Evolutionary conservation across 1,140 invertebrate species (phyloP), one percentile per base, ranked within the genome.

Genomic region (Tetragnatha versicolor): DNA sequence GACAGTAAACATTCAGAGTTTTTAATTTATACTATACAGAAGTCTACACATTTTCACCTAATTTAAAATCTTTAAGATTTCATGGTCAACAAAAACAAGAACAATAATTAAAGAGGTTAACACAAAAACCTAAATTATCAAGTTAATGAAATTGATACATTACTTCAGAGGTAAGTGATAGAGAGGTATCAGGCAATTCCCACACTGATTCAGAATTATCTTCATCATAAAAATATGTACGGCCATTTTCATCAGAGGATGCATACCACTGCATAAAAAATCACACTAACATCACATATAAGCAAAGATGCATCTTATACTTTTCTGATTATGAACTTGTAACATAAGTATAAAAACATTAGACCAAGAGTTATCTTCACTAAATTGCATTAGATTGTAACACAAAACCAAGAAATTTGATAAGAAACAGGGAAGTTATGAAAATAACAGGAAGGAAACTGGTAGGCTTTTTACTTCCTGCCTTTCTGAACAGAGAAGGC

Each of bases 191-290:
- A 10, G 90, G 90, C 20, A 91, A 85, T 47, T 86, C 87, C 90
- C 89, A 91, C 14, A 88, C 88, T 7, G 89, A 90, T 79, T 89
- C 88, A 80, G 87, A 87, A 68, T 88, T 88, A 79, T 90, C 89
- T 83, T 90, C 89, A 83, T 90, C 88, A 82, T 89, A 90, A 82
- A 88, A 90, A 84, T 90, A 91, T 33, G 89, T 86, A 65, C 88
- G 86, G n/a, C 89, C 89, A 83, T 89, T 87, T 4, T 85, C 83
- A 84, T 90, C 89, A 47, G 84, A 86, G n/a, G 89, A 89, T 10
- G 88, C 87, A 82, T 89, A 88, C 90, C 90, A 91, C 89, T 90
- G 84, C 33, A 86, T 85, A 78, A 83, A 77, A 81, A 70, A n/a
- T n/a, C n/a, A n/a, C n/a, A n/a, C n/a, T n/a, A n/a, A n/a, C n/a